These are phyloP conservation scores for Selenia dentaria DNA, from an alignment of 2,888 invertebrate genomes.

Conservation along the genomic window DNA sequence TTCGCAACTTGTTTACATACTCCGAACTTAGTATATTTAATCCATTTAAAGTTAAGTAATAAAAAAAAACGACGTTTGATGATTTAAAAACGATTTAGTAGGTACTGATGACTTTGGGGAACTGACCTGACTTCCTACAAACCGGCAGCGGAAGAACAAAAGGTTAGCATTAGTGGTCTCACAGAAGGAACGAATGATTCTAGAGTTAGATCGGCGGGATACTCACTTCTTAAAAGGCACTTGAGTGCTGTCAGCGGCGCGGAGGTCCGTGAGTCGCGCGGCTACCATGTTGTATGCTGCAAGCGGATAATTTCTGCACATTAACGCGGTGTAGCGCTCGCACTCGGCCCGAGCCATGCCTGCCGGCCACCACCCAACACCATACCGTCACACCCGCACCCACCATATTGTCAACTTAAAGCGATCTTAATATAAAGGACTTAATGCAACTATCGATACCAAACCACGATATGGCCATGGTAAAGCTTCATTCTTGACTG, in stretches of 20 bases:
- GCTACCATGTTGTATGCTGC: conserved; percentile 99
- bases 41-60: too few relatives aligned
- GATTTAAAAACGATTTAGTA: too few relatives aligned
- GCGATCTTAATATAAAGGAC: conserved; percentile 48
- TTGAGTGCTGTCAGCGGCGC: conserved; percentile 97
- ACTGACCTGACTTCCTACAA: conserved; percentile 77
- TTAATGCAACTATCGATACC: too few relatives aligned
- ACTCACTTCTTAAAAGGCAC: conserved; percentile 99
- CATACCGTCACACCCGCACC: conserved; percentile 44
- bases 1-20: too few relatives aligned
- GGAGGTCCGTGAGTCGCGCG: conserved; percentile 96
- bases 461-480: too few relatives aligned
- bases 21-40: too few relatives aligned
- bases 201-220: not conserved
- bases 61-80: too few relatives aligned
- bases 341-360: conserved; percentile 44
- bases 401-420: conserved; percentile 83
- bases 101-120: too few relatives aligned
- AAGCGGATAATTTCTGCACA: conserved; percentile 89
- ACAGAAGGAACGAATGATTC: not conserved
- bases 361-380: conserved; percentile 37
- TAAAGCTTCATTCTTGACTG: not conserved
- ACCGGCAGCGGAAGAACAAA: conserved; percentile 40
- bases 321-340: conserved; percentile 72
- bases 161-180: conserved; percentile 4